Conservation (phyloP, 2,888 invertebrate genomes). For the Coelogynopora nodosa region DNA sequence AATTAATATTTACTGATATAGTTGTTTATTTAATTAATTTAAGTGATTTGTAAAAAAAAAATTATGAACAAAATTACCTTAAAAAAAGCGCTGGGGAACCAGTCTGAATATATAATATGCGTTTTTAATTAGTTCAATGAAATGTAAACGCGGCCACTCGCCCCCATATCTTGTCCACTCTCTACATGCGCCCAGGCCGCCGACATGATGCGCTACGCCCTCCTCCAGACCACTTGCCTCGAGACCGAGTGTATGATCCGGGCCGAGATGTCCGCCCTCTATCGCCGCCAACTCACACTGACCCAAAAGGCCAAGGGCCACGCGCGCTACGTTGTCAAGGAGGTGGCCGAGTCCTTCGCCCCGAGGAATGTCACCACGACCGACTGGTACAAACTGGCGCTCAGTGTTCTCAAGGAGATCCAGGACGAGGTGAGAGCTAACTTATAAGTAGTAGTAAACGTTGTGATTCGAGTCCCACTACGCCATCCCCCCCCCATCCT, state of each 20-base stretch:
- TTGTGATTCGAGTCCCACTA: no score
- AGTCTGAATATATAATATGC: no score
- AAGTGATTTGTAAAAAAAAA: no score
- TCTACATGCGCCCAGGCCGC: neutral
- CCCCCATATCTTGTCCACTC: neutral
- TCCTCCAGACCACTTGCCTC: neutral
- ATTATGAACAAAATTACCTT: no score
- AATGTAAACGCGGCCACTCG: no score
- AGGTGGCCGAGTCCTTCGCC: neutral
- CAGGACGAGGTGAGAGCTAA: neutral
- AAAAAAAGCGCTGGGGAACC: no score
- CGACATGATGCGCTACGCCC: neutral
- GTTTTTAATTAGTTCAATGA: no score
- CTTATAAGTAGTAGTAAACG: neutral
- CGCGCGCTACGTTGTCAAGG: neutral
- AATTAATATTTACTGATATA: no score
- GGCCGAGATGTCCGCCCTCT: neutral
- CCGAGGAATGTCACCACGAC: neutral
- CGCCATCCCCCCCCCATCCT: no score
- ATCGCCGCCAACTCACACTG: neutral
- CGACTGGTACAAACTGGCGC: neutral
- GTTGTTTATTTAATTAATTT: no score
- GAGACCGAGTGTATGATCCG: slow-evolving; percentile 12
- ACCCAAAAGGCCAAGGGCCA: neutral
- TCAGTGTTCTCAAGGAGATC: neutral